Conservation (phyloP, 2,113 vertebrate species). For the Ageneiosus marmoratus region DNA sequence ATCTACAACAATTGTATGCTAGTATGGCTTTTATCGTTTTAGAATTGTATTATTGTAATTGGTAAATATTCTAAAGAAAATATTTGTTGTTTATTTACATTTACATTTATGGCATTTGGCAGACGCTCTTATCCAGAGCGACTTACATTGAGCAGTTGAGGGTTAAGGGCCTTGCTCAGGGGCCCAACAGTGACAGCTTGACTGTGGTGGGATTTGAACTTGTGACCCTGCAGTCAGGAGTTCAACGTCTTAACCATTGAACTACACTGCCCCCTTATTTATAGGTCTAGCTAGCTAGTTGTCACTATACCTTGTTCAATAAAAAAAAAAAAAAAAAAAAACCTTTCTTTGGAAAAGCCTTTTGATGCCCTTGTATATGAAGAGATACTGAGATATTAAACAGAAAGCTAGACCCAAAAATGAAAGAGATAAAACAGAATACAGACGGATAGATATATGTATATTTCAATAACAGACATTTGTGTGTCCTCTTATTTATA, state of each 20-base stretch:
- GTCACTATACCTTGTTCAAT: too few species aligned
- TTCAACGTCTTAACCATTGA: too few species aligned
- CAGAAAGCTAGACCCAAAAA: background rate
- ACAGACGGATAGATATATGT: background rate
- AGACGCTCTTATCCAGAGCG: too few species aligned
- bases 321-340: too few species aligned
- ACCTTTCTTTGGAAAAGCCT: background rate
- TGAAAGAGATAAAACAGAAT: background rate
- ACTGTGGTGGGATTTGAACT: too few species aligned
- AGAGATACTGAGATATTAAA: background rate
- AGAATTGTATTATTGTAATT: background rate
- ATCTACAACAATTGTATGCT: background rate
- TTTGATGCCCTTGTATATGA: background rate
- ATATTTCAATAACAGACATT: background rate
- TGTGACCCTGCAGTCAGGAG: too few species aligned
- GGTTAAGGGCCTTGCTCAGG: too few species aligned
- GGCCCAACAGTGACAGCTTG: too few species aligned
- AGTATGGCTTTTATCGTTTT: background rate
- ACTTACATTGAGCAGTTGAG: too few species aligned
- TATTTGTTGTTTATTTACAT: background rate
- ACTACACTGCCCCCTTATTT: too few species aligned
- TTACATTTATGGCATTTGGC: too few species aligned
- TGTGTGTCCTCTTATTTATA: background rate
- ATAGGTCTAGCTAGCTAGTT: background rate
- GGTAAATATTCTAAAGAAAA: background rate